These are phyloP conservation scores for Mnemiopsis leidyi DNA, from an alignment of 37 sponge, comb jelly and placozoan species.

Conservation along the genomic window DNA sequence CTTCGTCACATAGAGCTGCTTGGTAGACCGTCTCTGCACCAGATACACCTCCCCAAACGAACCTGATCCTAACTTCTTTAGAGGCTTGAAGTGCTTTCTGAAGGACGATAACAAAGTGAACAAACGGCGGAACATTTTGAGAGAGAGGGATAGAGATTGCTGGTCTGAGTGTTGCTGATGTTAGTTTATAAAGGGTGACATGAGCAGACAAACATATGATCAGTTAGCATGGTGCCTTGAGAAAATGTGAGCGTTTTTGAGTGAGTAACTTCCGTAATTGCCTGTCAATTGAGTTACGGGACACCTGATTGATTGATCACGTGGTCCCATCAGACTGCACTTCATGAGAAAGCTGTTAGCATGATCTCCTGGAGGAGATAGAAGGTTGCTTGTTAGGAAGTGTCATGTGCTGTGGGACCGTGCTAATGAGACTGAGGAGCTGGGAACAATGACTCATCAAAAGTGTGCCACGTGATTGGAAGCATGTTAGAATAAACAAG, in stretches of 20 bases:
- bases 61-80: constrained; percentile 94
- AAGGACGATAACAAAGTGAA: neutral
- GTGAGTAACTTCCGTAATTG: neutral
- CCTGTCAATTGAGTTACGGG: neutral
- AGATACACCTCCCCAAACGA: constrained; percentile 98
- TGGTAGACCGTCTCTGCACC: constrained; percentile 74
- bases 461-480: neutral
- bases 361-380: too few relatives aligned
- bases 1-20: constrained; percentile 86
- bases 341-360: neutral
- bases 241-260: neutral
- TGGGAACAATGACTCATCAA: neutral
- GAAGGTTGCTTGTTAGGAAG: neutral
- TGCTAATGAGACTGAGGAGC: neutral
- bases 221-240: neutral
- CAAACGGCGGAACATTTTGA: neutral
- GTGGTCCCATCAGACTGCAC: neutral
- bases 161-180: neutral
- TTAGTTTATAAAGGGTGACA: neutral
- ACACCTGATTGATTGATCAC: neutral
- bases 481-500: neutral
- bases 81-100: constrained; percentile 76
- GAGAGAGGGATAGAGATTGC: neutral
- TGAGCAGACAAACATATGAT: neutral
- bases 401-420: too few relatives aligned